Conservation (phyloP, 2,113 vertebrate genomes). For the Hypocryptadius cinnamomeus region DNA sequence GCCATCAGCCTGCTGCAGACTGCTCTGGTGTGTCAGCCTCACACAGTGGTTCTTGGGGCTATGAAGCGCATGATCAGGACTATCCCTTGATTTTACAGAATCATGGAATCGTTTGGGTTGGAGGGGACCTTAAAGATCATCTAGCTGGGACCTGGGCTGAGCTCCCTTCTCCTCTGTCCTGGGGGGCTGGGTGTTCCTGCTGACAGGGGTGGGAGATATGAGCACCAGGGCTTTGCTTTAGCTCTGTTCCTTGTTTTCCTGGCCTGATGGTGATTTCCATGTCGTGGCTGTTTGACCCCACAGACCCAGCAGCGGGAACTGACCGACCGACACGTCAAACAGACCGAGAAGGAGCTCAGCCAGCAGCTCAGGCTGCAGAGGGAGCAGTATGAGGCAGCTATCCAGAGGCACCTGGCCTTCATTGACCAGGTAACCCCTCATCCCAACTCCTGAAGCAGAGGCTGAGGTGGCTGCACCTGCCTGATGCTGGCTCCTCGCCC, state of each 20-base stretch:
- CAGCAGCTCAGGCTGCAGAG: slow-evolving; percentile 82
- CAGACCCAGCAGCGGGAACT: slow-evolving; percentile 90
- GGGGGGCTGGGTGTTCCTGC: not conserved
- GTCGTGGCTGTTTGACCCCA: not conserved
- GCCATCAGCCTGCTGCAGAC: slow-evolving; percentile 82
- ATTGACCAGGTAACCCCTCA: slow-evolving; percentile 84
- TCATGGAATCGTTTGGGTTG: not conserved
- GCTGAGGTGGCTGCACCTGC: not conserved
- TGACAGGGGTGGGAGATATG: not conserved
- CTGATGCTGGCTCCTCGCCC: not conserved
- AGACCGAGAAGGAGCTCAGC: slow-evolving; percentile 82
- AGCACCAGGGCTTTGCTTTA: not conserved
- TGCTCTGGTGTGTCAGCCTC: slow-evolving; percentile 73
- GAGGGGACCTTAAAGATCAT: not conserved
- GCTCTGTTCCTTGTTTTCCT: not conserved
- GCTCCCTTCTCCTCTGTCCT: not conserved
- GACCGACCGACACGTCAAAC: slow-evolving; percentile 75
- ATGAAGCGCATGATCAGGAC: not conserved
- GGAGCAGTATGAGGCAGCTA: slow-evolving; percentile 88
- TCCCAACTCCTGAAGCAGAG: not conserved
- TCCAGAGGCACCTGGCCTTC: slow-evolving; percentile 89
- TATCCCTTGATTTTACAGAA: not conserved
- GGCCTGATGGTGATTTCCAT: not conserved
- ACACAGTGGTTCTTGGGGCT: not conserved
- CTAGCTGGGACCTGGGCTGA: not conserved